Conservation (phyloP, 2,888 invertebrate species). For the Cheilosia pagana region DNA sequence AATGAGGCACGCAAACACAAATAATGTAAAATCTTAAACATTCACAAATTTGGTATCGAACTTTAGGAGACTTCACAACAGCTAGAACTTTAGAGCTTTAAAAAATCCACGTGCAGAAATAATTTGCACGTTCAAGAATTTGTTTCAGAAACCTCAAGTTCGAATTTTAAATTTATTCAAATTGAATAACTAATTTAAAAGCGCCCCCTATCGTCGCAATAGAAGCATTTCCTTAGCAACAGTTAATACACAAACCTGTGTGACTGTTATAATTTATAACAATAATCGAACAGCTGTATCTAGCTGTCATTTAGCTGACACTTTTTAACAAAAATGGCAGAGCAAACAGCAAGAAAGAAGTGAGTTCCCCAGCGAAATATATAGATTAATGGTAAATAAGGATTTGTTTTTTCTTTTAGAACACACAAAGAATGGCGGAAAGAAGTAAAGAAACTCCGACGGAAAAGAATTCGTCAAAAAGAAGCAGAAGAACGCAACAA, state of each 20-base stretch:
- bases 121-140: no score
- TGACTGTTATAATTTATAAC: slow-evolving; percentile 25
- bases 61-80: no score
- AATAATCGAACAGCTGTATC: slow-evolving; percentile 8
- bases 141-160: no score
- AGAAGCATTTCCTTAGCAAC: neutral
- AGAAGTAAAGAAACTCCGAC: slow-evolving; percentile 88
- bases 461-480: slow-evolving; percentile 87
- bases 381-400: neutral
- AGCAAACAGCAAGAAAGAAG: slow-evolving; percentile 3
- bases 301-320: neutral
- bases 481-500: slow-evolving; percentile 86
- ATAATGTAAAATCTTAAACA: no score
- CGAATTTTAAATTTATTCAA: no score
- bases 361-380: neutral
- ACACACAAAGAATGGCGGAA: slow-evolving; percentile 87
- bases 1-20: no score
- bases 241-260: neutral
- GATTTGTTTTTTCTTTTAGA: neutral
- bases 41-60: no score
- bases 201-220: no score
- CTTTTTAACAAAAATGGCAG: slow-evolving; percentile 20
- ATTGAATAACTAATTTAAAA: no score
- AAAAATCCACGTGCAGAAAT: no score
- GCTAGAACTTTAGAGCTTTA: no score